Evolutionary conservation across 2,113 vertebrate species (phyloP).

Genomic region (Columba janthina): DNA sequence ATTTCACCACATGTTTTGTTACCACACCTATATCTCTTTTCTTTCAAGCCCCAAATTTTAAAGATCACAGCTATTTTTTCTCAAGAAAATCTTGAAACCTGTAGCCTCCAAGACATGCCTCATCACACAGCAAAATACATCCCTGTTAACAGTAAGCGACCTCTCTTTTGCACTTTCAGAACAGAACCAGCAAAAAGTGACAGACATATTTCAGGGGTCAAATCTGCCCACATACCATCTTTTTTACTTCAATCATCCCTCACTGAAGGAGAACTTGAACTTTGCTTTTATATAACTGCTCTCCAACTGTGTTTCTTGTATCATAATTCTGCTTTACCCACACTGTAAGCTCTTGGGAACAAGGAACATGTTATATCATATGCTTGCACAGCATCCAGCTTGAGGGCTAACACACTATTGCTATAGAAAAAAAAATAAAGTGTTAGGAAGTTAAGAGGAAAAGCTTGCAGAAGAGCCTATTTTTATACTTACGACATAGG

Average conservation of each 20-base stretch:
- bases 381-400: neutral
- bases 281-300: neutral
- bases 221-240: neutral
- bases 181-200: neutral
- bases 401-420: neutral
- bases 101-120: neutral
- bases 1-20: neutral
- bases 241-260: neutral
- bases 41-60: neutral
- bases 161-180: neutral
- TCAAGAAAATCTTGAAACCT: neutral
- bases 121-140: neutral
- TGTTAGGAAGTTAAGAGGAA: neutral
- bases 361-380: neutral
- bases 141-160: neutral
- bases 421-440: neutral
- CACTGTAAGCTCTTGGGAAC: neutral
- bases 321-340: neutral
- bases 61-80: neutral
- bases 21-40: neutral
- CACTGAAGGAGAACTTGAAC: neutral
- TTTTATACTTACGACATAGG: neutral
- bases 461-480: neutral
- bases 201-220: neutral
- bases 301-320: neutral